Base-by-base conservation (phyloP, 2,888 invertebrate genomes). In the Sericinus montela region DNA sequence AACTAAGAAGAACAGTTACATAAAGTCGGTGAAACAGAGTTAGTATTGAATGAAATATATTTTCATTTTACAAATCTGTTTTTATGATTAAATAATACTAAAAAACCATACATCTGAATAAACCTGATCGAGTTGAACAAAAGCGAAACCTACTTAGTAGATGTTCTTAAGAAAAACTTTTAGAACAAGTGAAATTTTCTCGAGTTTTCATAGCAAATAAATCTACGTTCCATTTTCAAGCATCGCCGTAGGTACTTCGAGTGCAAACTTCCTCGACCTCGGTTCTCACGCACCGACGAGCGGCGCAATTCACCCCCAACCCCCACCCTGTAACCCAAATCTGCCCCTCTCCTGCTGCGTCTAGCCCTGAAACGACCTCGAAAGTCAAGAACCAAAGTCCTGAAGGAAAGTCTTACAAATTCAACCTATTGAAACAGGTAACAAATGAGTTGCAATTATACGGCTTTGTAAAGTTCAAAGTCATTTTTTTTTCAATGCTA, bases 311-410 rank as follows among this genome's bases (percentile, higher is more conserved):
- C 60, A 54, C 56, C 50, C 54, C 52, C 52, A 44, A 50, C 45
- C 34, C 37, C 54, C 51, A 44, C 52, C 54, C 55, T 45, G 48
- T 41, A 50, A 43, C 48, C 47, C 45, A 56, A 55, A 54, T 58
- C 60, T 5, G 11, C 55, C 53, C 57, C 48, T 41, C 48, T 41
- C 45, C 62, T 63, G 56, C 57, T 67, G 67, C 75, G 80, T 79
- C 80, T 81, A 76, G 80, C 76, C 65, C 40, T 63, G 71, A 46
- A 51, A 48, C 76, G 81, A 77, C 82, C 82, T 78, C 78, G 73
- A 80, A 82, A 80, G 69, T 77, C 70, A 63, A 69, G 67, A 30
- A 64, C 62, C 44, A 57, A 57, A 58, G 44, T 49, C 51, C 34
- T 52, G 47, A 46, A 52, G 55, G 51, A 61, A 62, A 60, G 61